Evolutionary conservation across 2,888 invertebrate species (phyloP), one percentile per base, ranked within the genome.

Genomic region (Ophonus ardosiacus): DNA sequence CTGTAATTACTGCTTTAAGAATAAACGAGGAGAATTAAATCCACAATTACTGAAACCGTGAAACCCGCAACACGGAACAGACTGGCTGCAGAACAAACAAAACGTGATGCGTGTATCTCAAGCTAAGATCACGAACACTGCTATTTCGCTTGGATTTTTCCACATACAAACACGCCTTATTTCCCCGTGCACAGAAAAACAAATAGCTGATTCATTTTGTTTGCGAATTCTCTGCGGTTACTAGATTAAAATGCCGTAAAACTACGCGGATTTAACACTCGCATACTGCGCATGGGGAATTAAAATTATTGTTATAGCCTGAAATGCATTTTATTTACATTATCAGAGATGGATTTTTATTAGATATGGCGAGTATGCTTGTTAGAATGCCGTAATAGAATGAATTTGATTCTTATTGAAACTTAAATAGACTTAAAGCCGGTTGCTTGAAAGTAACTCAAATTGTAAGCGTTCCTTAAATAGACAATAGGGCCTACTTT

Each of bases 171-270:
- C 68, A 68, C 68, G 38, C 68, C 68, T 68, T 63, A n/a, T 68
- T 68, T 68, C 68, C 24, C 13, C 31, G 68, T 68, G 68, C 38
- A 31, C n/a, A n/a, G 68, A 68, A 68, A 31, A 38, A n/a, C 68
- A 68, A 68, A n/a, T 13, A 38, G 68, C 38, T 68, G 68, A 68
- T 68, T 68, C 68, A 68, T 68, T 38, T 68, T 68, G 68, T 68
- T 68, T 38, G 38, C 38, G n/a, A 68, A 38, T 68, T 38, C 38
- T 38, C 13, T 24, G 31, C 38, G 24, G 10, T 63, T 24, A 8
- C 24, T 31, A 68, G 13, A 68, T 68, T 68, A n/a, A 68, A n/a
- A 68, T 68, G 24, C 68, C 31, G 68, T 38, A n/a, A 15, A 31
- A 68, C 43, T 51, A 13, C 43, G 43, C 13, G 43, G 13, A 51